phyloP scores from a whole-genome alignment of 2,888 invertebrate species.

The Leucophora obtusa region DNA sequence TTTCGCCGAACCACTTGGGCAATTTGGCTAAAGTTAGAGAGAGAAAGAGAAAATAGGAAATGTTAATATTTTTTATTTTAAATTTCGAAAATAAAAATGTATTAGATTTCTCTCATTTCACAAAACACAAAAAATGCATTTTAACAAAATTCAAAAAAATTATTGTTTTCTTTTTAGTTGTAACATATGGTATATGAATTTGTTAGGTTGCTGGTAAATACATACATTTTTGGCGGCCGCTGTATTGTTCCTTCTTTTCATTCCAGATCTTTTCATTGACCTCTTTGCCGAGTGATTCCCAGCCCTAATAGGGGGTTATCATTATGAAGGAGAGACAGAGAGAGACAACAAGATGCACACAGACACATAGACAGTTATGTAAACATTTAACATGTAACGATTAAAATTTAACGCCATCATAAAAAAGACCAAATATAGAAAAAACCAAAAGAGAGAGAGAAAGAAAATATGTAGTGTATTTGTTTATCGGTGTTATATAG shows the following conservation, averaged over 20 bases:
- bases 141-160: slow-evolving; percentile 68
- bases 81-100: background rate
- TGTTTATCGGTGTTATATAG: slow-evolving; percentile 46
- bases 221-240: slow-evolving; percentile 93
- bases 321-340: slow-evolving; percentile 26
- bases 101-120: slow-evolving; percentile 42
- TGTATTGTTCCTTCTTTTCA: slow-evolving; percentile 92
- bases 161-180: slow-evolving; percentile 40
- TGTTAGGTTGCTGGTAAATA: slow-evolving; percentile 69
- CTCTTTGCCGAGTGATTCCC: slow-evolving; percentile 91
- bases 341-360: slow-evolving; percentile 60
- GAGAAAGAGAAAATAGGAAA: slow-evolving; percentile 17
- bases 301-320: slow-evolving; percentile 83
- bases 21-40: slow-evolving; percentile 87
- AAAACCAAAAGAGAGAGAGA: slow-evolving; percentile 50
- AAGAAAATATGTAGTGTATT: slow-evolving; percentile 65
- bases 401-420: slow-evolving; percentile 68
- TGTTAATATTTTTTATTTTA: background rate
- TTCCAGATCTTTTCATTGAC: slow-evolving; percentile 91
- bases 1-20: slow-evolving; percentile 97
- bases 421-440: slow-evolving; percentile 50
- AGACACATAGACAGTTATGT: slow-evolving; percentile 65
- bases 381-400: slow-evolving; percentile 70
- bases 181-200: slow-evolving; percentile 58
- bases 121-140: slow-evolving; percentile 63